A percentile compares a stretch with the other conserved stretches of the same genome.
phyloP scores from a whole-genome alignment of 2,113 vertebrate species.

The Chlorocebus sabaeus region DNA sequence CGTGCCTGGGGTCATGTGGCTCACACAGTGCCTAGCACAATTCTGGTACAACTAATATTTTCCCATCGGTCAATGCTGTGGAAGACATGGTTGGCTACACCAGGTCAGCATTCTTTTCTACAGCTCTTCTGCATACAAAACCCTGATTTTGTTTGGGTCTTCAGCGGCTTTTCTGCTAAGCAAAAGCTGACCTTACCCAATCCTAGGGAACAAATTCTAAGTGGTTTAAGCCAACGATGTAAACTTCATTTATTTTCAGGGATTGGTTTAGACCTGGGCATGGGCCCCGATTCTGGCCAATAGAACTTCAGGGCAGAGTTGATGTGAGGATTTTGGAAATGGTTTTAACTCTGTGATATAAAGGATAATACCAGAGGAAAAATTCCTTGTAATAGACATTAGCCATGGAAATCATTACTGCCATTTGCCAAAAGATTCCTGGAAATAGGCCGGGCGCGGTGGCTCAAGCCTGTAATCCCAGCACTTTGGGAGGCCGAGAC shows the following conservation, averaged over 20 bases:
- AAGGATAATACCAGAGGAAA: background rate
- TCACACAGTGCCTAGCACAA: background rate
- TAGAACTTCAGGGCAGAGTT: background rate
- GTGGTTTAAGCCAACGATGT: background rate
- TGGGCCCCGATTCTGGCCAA: background rate
- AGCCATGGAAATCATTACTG: background rate
- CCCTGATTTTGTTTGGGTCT: background rate
- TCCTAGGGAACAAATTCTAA: background rate
- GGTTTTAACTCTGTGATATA: background rate
- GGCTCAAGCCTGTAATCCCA: no score
- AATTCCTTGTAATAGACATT: background rate
- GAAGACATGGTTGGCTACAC: background rate
- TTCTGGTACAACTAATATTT: background rate
- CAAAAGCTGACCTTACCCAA: background rate
- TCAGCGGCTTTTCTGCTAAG: background rate
- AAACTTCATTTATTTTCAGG: background rate
- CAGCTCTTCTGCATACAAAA: background rate
- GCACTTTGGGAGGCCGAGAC: no score
- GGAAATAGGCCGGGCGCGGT: background rate
- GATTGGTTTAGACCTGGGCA: background rate
- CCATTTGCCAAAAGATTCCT: background rate
- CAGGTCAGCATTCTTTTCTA: background rate
- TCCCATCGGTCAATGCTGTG: background rate
- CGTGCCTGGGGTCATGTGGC: no score
- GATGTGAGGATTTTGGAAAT: background rate